Evolutionary conservation across 2,113 vertebrate genomes (phyloP), one percentile per base, ranked within the genome.

Genomic region (Phalacrocorax brasilianus): DNA sequence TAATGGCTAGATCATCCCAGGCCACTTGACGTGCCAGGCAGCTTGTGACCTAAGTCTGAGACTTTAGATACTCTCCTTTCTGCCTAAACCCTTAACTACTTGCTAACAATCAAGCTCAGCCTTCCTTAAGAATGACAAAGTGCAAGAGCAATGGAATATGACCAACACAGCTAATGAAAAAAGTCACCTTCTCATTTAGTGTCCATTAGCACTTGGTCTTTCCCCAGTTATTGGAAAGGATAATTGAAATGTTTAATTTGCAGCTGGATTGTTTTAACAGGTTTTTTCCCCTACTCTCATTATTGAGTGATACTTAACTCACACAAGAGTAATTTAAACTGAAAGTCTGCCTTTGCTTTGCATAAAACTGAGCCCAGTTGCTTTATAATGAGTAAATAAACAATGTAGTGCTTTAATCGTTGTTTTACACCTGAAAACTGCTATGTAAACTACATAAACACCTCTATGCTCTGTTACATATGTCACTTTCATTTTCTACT

Each of bases 311-410:
- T 90, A 85, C 82, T 97, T 94, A 94, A 94, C 55, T 97, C 82
- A 62, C 45, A 13, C 82, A 96, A 93, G 76, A 91, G 71, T 75
- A 96, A 97, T 97, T 97, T 95, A 93, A 97, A 95, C 77, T 50
- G 79, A 93, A 97, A 95, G 35, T 92, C 67, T 96, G 77, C 59
- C 40, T 96, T 95, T 95, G 27, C 68, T 91, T 91, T 97, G 79
- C 66, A 71, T 91, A 85, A 68, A 96, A 92, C 71, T 12, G 6
- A 97, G 55, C 26, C 58, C 17, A 30, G 68, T 91, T 89, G 74
- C 50, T 96, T 93, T 92, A 50, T 82, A 97, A 95, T 92, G 95
- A 98, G 91, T 95, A 97, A 96, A 95, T 95, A 97, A 97, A 97
- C 52, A 87, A 79, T 40, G 38, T 73, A 96, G 82, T 68, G 44